Evolutionary conservation across 2,888 invertebrate genomes (phyloP).

Genomic region (Mesoligia furuncula): DNA sequence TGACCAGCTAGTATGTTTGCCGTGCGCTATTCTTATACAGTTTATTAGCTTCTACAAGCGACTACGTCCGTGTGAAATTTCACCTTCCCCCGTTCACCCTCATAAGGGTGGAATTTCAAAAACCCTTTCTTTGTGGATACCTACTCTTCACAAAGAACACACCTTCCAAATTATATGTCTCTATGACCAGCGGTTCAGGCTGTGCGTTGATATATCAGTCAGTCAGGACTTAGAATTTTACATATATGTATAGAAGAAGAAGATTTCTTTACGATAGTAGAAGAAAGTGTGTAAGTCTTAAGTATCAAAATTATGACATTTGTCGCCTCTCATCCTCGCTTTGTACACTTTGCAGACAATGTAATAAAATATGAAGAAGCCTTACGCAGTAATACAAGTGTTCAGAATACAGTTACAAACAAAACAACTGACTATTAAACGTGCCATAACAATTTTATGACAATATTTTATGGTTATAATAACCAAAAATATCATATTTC

Average conservation of each 20-base stretch:
- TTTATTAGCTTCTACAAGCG: not conserved
- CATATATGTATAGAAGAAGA: too few species aligned
- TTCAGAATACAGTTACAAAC: slow-evolving; percentile 6
- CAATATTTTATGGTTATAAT: slow-evolving; percentile 26
- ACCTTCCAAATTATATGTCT: too few species aligned
- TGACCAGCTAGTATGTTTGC: not conserved
- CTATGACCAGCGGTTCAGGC: too few species aligned
- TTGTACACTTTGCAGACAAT: not conserved
- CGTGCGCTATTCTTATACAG: not conserved
- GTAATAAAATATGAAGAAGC: slow-evolving; percentile 9
- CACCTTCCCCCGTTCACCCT: too few species aligned
- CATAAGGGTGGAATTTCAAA: too few species aligned
- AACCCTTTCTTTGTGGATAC: too few species aligned
- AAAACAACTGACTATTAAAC: slow-evolving; percentile 37
- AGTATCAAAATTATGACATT: slow-evolving; percentile 3
- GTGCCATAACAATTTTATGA: slow-evolving; percentile 25
- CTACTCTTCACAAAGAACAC: too few species aligned
- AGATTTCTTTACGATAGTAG: not conserved
- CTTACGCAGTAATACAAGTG: slow-evolving; percentile 10
- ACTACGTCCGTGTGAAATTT: too few species aligned
- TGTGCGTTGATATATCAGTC: too few species aligned
- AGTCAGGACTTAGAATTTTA: too few species aligned
- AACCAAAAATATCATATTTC: slow-evolving; percentile 31
- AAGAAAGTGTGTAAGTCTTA: not conserved
- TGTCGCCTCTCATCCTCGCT: not conserved